Base-by-base conservation (phyloP, 1,140 invertebrate species). In the Ceratitis capitata region DNA sequence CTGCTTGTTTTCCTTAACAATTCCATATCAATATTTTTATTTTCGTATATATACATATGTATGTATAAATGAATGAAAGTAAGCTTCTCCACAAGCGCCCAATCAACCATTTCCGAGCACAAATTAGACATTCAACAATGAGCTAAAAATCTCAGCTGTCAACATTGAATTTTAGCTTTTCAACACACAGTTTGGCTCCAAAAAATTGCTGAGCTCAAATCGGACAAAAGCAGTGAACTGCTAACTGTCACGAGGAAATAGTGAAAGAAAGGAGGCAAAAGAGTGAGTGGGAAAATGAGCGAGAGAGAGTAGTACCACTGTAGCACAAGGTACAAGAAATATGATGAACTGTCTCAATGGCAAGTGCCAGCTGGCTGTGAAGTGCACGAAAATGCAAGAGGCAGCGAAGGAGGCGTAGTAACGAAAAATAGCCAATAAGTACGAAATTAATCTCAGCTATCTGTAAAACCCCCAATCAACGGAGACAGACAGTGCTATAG, bases 391-490 rank as follows among this genome's bases (percentile, higher is more conserved):
- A n/a, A n/a, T n/a, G n/a, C n/a, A n/a, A n/a, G n/a, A n/a, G 32
- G n/a, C 14, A 39, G 29, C 4, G 3, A 29, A 64, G 61, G 14
- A 39, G 10, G 61, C 51, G 51, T 10, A 53, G 29, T 35, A 3
- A 69, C 29, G 61, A 35, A 82, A 47, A 82, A 51, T 82, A 82
- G 78, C 78, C 78, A 82, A 82, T 82, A 82, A 82, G 78, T 82
- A 51, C 42, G 23, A 82, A 47, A 82, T 82, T 82, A 82, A 82
- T 82, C 42, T 82, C 26, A 49, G 78, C 42, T 5, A 82, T 82
- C 78, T 82, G 78, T 49, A 47, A 82, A n/a, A 32, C 19, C 14
- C 42, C 3, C 39, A 47, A 10, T 3, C 39, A 47, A 10, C 47
- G 32, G 9, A 16, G 42, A 23, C 32, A 82, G 39, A 2, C 10